These are phyloP conservation scores for Drosophila saltans DNA, from an alignment of 1,140 invertebrate genomes.

Conservation along the genomic window DNA sequence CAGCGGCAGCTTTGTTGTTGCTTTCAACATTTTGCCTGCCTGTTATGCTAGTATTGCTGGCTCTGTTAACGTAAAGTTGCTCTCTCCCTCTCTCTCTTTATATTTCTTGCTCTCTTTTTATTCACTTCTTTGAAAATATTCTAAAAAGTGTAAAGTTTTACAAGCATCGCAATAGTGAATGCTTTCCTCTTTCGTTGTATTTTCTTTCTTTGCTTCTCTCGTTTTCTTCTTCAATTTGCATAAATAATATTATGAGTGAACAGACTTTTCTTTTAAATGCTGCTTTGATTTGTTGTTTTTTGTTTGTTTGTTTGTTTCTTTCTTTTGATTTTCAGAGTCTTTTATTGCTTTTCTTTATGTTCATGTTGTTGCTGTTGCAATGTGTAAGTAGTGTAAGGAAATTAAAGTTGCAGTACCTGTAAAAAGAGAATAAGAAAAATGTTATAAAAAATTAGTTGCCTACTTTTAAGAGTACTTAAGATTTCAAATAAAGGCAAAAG, in stretches of 20 bases:
- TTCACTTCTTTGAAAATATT: slow-evolving; percentile 18
- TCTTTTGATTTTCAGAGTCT: slow-evolving; percentile 47
- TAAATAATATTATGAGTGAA: slow-evolving; percentile 18
- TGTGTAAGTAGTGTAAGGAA: slow-evolving; percentile 38
- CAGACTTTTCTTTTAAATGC: slow-evolving; percentile 21
- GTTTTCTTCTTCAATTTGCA: slow-evolving; percentile 20
- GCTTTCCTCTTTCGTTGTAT: slow-evolving; percentile 24
- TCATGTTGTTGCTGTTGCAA: slow-evolving; percentile 18
- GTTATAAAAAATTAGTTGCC: slow-evolving; percentile 41
- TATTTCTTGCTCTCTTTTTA: background rate
- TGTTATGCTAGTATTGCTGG: slow-evolving; percentile 25
- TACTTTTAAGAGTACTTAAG: slow-evolving; percentile 24
- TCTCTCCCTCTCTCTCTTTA: slow-evolving; percentile 2
- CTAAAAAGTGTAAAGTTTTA: slow-evolving; percentile 33
- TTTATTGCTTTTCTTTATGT: slow-evolving; percentile 57
- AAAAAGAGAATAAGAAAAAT: slow-evolving; percentile 33
- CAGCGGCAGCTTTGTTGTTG: slow-evolving; percentile 28
- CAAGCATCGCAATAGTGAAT: slow-evolving; percentile 29
- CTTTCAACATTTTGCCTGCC: slow-evolving; percentile 48
- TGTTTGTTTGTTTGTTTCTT: slow-evolving; percentile 37
- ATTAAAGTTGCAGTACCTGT: slow-evolving; percentile 67
- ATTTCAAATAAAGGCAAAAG: background rate
- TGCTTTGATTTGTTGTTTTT: slow-evolving; percentile 21
- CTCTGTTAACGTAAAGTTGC: slow-evolving; percentile 25
- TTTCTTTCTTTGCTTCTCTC: slow-evolving; percentile 23